Base-by-base conservation (phyloP, 2,888 invertebrate genomes). In the Athalia circularis region DNA sequence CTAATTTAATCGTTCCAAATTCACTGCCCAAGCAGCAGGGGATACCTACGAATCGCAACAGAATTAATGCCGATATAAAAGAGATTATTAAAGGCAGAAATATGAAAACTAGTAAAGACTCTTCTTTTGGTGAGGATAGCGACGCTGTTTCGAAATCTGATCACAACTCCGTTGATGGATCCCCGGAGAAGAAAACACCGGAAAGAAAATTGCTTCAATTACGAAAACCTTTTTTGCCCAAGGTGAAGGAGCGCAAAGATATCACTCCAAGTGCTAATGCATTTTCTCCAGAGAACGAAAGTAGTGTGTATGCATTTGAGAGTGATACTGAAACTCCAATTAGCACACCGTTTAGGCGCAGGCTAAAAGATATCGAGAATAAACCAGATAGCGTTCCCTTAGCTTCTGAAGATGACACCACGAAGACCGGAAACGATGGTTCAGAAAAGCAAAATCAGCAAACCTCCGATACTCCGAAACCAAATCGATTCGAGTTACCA, bases 221-320 rank as follows among this genome's bases (percentile, higher is more conserved):
- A 82, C 88, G 92, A 8, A 92, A 92, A 82, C 90, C 92, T 48
- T 94, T 94, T 77, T 92, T 94, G 76, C 92, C 93, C 65, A 92
- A 91, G 81, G 91, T 91, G 6, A 94, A 93, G 81, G 91, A 92
- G 80, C 91, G 92, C 68, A 91, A 89, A 77, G 87, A 86, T 48
- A 85, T 84, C 15, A 85, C 89, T 45, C 91, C 91, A 0, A 92
- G 91, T 83, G 90, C 92, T 4, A 93, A 91, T 84, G 94, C 94
- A 0, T 94, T 94, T 88, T 94, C 94, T 0, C 93, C 93, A 0
- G 94, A 94, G 82, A 94, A 94, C 85, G 94, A 94, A 86, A 93
- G 94, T 80, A 94, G 94, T 79, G 93, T 95, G 13, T 95, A 95
- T 84, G 95, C 95, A 3, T 95, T 95, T 86, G 94, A 94, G 82